phyloP scores from a whole-genome alignment of 2,797 vertebrate genomes.

The Aratinga solstitialis region DNA sequence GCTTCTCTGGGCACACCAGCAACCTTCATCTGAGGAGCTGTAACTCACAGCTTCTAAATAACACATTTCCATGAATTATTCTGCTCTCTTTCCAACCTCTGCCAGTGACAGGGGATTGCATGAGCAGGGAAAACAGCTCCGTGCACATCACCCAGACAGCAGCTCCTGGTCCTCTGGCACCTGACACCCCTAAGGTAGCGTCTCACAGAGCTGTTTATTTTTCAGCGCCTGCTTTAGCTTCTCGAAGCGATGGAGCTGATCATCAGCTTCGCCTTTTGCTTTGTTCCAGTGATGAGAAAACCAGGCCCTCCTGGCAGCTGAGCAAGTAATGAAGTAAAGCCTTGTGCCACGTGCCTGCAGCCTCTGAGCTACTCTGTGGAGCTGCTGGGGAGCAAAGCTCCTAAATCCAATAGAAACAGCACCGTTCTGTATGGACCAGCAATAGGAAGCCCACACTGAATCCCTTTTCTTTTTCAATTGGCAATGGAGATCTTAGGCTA shows the following conservation, averaged over 20 bases:
- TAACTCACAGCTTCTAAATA: not conserved
- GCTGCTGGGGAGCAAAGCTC: rapidly evolving
- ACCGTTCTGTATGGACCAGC: not conserved
- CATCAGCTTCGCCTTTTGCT: not conserved
- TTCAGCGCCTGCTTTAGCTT: not conserved
- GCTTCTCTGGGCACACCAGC: too few relatives aligned
- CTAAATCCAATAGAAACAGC: not conserved
- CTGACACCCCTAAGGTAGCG: not conserved
- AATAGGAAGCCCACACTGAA: not conserved
- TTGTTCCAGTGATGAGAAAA: not conserved
- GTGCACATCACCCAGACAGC: not conserved
- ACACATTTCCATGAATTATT: not conserved
- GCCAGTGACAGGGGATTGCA: not conserved
- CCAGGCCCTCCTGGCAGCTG: not conserved
- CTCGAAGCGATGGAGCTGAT: not conserved
- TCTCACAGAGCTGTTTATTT: not conserved
- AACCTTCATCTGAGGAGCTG: not conserved
- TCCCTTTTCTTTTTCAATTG: not conserved
- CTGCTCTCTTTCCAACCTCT: not conserved
- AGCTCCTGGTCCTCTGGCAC: not conserved
- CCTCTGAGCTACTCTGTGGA: not conserved
- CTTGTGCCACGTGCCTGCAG: not conserved
- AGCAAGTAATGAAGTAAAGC: not conserved
- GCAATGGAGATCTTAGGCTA: not conserved
- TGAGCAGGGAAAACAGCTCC: not conserved